Conservation (phyloP, 2,113 vertebrate species). For the Triplophysa siluroides region DNA sequence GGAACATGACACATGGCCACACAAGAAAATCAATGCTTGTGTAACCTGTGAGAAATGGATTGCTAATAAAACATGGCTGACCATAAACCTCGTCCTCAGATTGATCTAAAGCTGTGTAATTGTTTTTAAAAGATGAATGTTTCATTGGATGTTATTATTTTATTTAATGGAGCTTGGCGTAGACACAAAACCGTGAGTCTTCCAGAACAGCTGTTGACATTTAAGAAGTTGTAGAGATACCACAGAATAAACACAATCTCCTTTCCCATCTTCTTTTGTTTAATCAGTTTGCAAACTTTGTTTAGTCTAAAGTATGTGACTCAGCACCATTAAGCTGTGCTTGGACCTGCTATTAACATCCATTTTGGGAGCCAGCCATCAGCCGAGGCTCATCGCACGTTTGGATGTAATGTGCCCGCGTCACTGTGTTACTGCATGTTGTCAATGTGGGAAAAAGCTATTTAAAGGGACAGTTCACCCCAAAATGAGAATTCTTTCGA, state of each 20-base stretch:
- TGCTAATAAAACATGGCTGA: background rate
- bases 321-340: background rate
- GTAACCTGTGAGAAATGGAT: constrained; percentile 38
- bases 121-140: background rate
- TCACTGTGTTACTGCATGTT: no score
- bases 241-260: background rate
- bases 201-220: background rate
- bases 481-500: no score
- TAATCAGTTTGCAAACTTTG: background rate
- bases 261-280: background rate
- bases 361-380: no score
- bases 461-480: no score
- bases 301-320: background rate
- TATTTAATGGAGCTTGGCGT: background rate
- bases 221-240: constrained; percentile 6
- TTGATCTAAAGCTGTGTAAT: background rate
- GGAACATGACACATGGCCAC: background rate
- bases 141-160: background rate
- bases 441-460: no score
- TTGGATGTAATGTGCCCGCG: no score
- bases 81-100: constrained; percentile 23
- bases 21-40: constrained; percentile 25
- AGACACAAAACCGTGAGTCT: background rate
- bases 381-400: no score
- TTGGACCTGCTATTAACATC: no score